These are phyloP conservation scores for Triops cancriformis DNA, from an alignment of 1,140 invertebrate species.

Conservation along the genomic window DNA sequence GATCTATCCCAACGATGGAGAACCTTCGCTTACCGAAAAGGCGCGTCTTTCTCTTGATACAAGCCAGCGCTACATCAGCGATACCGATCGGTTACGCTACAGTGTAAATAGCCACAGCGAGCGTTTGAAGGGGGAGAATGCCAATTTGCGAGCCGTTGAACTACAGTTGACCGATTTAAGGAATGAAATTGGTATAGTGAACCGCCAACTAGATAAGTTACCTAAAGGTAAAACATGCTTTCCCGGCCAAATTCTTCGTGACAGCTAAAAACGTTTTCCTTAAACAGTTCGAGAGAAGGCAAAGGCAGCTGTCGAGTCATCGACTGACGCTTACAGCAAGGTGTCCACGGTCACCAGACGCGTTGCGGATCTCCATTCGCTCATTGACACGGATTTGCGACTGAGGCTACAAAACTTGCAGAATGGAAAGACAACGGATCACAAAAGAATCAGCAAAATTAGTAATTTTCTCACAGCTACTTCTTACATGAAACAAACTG, in stretches of 20 bases:
- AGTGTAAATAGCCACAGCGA: constrained; percentile 28
- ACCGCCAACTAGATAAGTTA: constrained; percentile 18
- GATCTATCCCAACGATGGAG: constrained; percentile 35
- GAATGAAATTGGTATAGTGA: constrained; percentile 30
- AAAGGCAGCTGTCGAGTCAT: constrained; percentile 25
- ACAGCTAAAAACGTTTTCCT: too few relatives aligned
- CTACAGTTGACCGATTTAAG: constrained; percentile 25
- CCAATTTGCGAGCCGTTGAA: constrained; percentile 27
- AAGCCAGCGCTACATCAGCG: constrained; percentile 30
- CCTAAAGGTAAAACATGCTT: constrained; percentile 13
- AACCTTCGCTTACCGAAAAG: constrained; percentile 31
- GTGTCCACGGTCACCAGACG: neutral
- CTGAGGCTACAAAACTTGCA: constrained; percentile 35
- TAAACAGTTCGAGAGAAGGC: constrained; percentile 11
- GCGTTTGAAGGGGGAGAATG: constrained; percentile 31
- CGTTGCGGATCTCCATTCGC: neutral
- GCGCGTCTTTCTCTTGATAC: constrained; percentile 29
- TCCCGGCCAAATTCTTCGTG: neutral
- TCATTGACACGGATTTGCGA: constrained; percentile 32
- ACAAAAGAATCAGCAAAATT: constrained; percentile 31
- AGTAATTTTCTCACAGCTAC: neutral
- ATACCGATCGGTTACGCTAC: constrained; percentile 29
- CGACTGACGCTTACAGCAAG: constrained; percentile 22
- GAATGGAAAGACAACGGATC: constrained; percentile 33
- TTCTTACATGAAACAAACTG: neutral